Percentiles rank a stretch among this genome's conserved stretches.
These are phyloP conservation scores for Saccostrea echinata DNA, from an alignment of 1,140 invertebrate genomes.

Conservation along the genomic window DNA sequence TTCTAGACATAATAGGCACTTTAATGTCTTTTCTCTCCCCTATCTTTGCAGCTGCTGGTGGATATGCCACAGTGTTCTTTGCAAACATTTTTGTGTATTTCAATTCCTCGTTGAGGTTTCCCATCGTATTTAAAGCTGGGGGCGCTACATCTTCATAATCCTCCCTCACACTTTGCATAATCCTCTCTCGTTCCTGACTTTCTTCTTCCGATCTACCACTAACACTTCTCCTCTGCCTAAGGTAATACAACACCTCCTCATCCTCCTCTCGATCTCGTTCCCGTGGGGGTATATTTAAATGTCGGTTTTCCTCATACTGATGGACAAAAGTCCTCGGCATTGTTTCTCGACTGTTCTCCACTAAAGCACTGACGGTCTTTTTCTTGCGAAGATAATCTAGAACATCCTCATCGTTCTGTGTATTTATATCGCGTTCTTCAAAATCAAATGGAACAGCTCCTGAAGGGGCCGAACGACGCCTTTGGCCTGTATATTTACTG, in stretches of 20 bases:
- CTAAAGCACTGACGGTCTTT: neutral
- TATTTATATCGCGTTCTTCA: neutral
- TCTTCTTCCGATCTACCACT: neutral
- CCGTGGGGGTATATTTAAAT: neutral
- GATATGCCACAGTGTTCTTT: neutral
- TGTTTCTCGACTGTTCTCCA: neutral
- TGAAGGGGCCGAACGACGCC: neutral
- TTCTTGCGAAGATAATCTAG: neutral
- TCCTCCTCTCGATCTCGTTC: neutral
- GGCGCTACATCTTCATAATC: neutral
- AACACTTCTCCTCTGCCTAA: neutral
- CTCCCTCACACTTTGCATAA: constrained; percentile 3
- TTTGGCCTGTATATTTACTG: neutral
- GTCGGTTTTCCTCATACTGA: neutral
- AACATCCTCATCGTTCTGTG: neutral
- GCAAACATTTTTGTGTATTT: constrained; percentile 15
- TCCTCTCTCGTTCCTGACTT: neutral
- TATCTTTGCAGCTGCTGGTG: constrained; percentile 11
- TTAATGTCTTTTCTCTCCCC: constrained; percentile 1
- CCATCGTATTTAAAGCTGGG: neutral
- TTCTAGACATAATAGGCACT: neutral
- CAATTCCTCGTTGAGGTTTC: neutral
- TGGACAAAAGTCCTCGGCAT: neutral
- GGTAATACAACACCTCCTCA: constrained; percentile 16
- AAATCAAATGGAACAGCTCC: neutral